Percentiles rank a stretch among this genome's conserved stretches.
Conservation (phyloP, 2,888 invertebrate genomes). For the Linyphia triangularis region DNA sequence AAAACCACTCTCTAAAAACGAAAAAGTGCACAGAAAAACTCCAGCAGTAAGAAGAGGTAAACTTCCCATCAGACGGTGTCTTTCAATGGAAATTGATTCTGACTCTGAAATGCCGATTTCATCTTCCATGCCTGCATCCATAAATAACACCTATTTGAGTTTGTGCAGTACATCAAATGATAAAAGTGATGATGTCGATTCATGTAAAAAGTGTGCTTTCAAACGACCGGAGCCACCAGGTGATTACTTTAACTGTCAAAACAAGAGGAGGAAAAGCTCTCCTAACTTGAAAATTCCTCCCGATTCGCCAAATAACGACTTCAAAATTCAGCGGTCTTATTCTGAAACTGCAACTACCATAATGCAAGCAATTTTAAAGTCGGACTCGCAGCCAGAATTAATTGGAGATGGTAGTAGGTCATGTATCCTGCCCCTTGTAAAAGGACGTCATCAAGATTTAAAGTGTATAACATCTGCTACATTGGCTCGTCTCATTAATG, state of each 20-base stretch:
- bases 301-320: neutral
- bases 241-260: constrained; percentile 81
- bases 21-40: neutral
- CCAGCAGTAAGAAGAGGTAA: constrained; percentile 7
- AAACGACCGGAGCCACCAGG: constrained; percentile 86
- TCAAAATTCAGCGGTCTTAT: constrained; percentile 29
- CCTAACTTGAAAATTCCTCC: constrained; percentile 34
- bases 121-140: neutral
- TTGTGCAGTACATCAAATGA: neutral
- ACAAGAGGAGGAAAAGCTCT: constrained; percentile 80
- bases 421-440: constrained; percentile 63
- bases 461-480: constrained; percentile 68
- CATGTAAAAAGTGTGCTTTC: constrained; percentile 79
- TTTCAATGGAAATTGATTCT: constrained; percentile 53
- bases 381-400: constrained; percentile 63
- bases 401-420: constrained; percentile 60
- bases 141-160: neutral
- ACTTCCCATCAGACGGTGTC: constrained; percentile 40
- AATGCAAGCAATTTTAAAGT: constrained; percentile 55
- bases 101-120: neutral
- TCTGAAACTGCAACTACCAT: constrained; percentile 67
- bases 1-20: constrained; percentile 21
- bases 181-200: neutral
- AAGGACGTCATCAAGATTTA: constrained; percentile 71
- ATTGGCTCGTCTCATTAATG: constrained; percentile 52